Evolutionary conservation across 2,888 invertebrate species (phyloP).

Genomic region (Synanthedon vespiformis): DNA sequence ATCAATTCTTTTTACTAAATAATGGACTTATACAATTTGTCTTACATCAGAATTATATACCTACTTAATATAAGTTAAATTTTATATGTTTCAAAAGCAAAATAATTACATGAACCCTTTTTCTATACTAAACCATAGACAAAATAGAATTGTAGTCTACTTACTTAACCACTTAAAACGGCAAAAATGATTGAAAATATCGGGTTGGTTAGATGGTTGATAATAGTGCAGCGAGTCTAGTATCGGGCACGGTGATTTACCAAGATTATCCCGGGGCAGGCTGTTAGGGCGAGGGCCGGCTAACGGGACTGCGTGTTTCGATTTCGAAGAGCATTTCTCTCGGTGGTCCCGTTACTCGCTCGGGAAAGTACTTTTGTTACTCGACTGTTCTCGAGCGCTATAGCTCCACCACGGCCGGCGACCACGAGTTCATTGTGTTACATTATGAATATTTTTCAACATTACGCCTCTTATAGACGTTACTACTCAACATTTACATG

Average conservation of each 20-base stretch:
- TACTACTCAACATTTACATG: too few relatives aligned
- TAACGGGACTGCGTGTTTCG: slow-evolving; percentile 69
- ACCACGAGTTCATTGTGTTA: slow-evolving; percentile 3
- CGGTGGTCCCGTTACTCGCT: slow-evolving; percentile 61
- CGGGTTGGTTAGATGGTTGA: neutral
- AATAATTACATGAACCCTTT: too few relatives aligned
- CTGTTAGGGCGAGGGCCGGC: slow-evolving; percentile 53
- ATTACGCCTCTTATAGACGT: too few relatives aligned
- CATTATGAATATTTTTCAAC: too few relatives aligned
- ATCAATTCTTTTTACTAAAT: too few relatives aligned
- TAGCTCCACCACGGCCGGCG: slow-evolving; percentile 11
- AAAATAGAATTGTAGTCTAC: too few relatives aligned
- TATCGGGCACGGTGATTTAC: slow-evolving; percentile 32
- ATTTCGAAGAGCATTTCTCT: slow-evolving; percentile 72
- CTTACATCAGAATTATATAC: neutral
- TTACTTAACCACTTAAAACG: neutral
- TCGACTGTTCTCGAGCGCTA: neutral
- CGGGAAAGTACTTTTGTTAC: slow-evolving; percentile 65
- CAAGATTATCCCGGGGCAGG: slow-evolving; percentile 47
- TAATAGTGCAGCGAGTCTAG: neutral
- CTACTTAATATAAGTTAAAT: neutral
- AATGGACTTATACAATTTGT: too few relatives aligned
- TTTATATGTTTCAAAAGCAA: neutral
- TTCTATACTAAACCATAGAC: too few relatives aligned
- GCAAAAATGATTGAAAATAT: neutral